Conservation (phyloP, 2,113 vertebrate genomes). For the Nipponia nippon region DNA sequence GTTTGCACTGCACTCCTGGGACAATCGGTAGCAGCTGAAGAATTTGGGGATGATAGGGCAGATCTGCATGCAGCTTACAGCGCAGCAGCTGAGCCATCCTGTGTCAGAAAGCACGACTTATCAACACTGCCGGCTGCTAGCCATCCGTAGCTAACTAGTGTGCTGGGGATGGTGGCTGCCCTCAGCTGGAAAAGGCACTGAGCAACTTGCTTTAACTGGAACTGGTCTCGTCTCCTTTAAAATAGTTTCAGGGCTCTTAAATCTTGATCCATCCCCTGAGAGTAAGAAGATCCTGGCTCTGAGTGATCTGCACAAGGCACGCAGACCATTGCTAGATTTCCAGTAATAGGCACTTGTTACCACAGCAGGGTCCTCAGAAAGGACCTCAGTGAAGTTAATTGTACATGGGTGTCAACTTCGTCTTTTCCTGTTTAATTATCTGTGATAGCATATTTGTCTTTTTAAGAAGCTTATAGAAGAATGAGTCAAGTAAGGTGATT, state of each 20-base stretch:
- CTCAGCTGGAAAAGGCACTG: background rate
- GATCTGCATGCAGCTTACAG: background rate
- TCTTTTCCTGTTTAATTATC: background rate
- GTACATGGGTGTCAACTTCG: background rate
- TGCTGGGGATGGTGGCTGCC: background rate
- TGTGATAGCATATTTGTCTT: background rate
- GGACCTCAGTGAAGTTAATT: background rate
- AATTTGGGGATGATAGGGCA: background rate
- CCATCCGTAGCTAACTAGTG: fast-evolving
- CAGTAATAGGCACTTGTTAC: background rate
- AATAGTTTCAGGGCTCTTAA: background rate
- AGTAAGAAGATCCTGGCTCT: background rate
- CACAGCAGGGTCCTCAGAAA: background rate
- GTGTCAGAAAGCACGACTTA: background rate
- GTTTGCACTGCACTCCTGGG: background rate
- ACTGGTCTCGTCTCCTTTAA: background rate
- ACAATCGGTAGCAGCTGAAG: background rate
- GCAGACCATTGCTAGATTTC: background rate
- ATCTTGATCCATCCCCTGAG: background rate
- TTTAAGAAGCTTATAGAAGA: background rate
- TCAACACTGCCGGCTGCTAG: background rate
- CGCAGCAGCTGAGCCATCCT: background rate
- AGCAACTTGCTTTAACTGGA: background rate
- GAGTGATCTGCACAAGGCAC: background rate
- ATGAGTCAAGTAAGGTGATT: background rate